Evolutionary conservation across 1,140 invertebrate genomes (phyloP), one percentile per base, ranked within the genome.

Genomic region (Dendrolimus punctatus): DNA sequence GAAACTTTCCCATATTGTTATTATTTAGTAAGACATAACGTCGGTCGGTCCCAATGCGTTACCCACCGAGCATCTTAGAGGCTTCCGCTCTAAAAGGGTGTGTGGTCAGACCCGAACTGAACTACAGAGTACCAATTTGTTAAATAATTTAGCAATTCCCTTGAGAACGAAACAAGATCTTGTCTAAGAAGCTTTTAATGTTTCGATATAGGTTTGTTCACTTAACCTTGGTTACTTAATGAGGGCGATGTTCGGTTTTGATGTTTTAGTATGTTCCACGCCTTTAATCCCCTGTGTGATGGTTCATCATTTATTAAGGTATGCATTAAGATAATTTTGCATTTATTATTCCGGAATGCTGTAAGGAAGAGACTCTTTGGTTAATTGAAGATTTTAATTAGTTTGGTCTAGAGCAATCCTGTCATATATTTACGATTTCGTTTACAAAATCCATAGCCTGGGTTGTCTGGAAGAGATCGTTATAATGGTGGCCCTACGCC

Each of bases 91-190:
- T 77, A 71, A 82, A 79, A 83, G 80, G 77, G 76, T 80, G 62
- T 81, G 80, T 80, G 80, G 80, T 83, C 80, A 80, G 72, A 66
- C 69, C 64, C 68, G 69, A 72, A 67, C 70, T 71, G 67, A 65
- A 71, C 71, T 73, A 59, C 55, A 68, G 68, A 75, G 23, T 23
- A 73, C 75, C 72, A 75, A 80, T 78, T 75, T 72, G 73, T 78
- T 78, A 80, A 80, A 78, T 62, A 80, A 83, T 79, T 79, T 76
- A 78, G 59, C 68, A 56, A 66, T 66, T 66, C 69, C 57, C 55
- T 49, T 3, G 64, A 67, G 66, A 55, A 61, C 63, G 58, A 67
- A 65, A 57, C 60, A 60, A 57, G 42, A 42, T 46, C 39, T 41
- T 63, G 67, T 73, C 45, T 60, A 55, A 64, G 58, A 54, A 52